Percentiles rank a stretch among this genome's conserved stretches.
Evolutionary conservation across 2,888 invertebrate genomes (phyloP).

Genomic region (Tachystola acroxantha): DNA sequence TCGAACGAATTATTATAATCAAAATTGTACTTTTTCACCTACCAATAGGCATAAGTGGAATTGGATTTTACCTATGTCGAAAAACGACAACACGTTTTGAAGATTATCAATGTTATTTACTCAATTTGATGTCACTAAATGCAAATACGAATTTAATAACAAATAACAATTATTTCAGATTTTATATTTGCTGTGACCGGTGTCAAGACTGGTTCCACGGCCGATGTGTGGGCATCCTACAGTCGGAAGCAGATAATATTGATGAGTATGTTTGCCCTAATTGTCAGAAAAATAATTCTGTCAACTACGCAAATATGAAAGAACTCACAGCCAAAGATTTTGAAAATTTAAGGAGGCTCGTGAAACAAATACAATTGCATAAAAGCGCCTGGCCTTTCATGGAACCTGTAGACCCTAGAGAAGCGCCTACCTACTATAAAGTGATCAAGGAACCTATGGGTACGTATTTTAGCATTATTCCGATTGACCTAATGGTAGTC

Average conservation of each 20-base stretch:
- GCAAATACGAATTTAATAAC: no score
- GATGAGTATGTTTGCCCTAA: constrained; percentile 98
- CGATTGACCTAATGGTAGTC: no score
- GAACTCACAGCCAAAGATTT: constrained; percentile 88
- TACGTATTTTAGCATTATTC: constrained; percentile 58
- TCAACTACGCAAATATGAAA: constrained; percentile 94
- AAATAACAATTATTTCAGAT: constrained; percentile 85
- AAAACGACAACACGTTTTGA: no score
- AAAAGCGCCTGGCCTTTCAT: constrained; percentile 99
- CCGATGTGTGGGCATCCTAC: constrained; percentile 95
- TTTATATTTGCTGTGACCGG: constrained; percentile 99
- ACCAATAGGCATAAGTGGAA: no score
- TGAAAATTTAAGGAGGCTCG: constrained; percentile 88
- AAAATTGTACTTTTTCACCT: no score
- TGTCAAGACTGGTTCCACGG: constrained; percentile 99
- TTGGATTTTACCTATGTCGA: no score
- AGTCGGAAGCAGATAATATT: constrained; percentile 95
- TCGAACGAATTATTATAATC: no score
- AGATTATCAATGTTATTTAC: no score
- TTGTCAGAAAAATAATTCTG: constrained; percentile 93
- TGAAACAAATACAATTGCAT: constrained; percentile 94
- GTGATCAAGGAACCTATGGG: constrained; percentile 98
- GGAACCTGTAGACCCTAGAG: constrained; percentile 96
- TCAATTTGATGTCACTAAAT: no score
- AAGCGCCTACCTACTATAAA: constrained; percentile 98